Conservation (phyloP, 2,888 invertebrate species). For the Clanis bilineata region DNA sequence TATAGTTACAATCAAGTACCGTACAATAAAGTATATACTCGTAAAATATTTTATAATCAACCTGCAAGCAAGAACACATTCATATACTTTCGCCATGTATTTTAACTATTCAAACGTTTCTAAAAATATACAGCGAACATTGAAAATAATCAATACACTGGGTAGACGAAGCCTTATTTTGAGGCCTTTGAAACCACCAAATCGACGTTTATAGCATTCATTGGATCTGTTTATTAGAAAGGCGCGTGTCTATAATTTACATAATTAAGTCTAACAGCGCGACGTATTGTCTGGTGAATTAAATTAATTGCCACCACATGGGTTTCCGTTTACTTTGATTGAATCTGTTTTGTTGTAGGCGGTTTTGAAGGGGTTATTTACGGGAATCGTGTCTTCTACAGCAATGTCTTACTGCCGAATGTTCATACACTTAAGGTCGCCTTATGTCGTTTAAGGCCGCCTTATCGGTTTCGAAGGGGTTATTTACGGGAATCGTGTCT, state of each 20-base stretch:
- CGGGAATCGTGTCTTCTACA: not conserved
- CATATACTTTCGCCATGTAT: not conserved
- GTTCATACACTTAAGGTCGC: no score
- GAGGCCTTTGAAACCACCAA: constrained; percentile 16
- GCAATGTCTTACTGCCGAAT: not conserved
- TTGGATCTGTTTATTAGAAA: not conserved
- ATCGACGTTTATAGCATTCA: constrained; percentile 4
- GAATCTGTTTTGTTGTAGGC: not conserved
- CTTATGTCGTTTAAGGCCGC: no score
- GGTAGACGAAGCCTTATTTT: constrained; percentile 3
- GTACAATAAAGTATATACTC: no score
- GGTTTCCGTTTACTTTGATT: not conserved
- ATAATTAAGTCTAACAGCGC: not conserved
- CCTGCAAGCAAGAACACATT: no score
- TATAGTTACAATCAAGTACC: no score
- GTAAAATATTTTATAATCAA: no score
- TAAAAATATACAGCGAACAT: constrained; percentile 16
- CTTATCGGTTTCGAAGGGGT: no score
- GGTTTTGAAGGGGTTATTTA: not conserved
- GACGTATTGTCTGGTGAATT: not conserved
- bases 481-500: no score
- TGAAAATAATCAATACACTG: not conserved
- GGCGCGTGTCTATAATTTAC: constrained; percentile 2
- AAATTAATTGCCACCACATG: not conserved
- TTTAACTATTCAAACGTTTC: not conserved